A percentile compares a stretch with the other conserved stretches of the same genome.
Evolutionary conservation across 2,113 vertebrate species (phyloP).

Genomic region (Apistogramma diplotaenia): DNA sequence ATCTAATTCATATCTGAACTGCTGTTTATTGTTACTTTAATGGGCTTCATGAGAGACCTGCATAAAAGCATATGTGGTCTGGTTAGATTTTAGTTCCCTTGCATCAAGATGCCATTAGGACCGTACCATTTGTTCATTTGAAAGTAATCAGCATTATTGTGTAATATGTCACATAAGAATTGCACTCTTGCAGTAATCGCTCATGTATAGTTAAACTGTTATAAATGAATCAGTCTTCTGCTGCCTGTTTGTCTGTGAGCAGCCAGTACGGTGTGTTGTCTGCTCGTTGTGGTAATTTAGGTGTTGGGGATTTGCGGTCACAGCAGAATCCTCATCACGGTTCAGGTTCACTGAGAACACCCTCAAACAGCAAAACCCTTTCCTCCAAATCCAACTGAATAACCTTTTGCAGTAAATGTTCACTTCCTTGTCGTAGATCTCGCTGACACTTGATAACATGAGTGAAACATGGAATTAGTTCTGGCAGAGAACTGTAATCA

Average conservation of each 20-base stretch:
- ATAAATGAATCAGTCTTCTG: neutral
- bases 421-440: neutral
- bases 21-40: neutral
- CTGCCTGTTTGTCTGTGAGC: neutral
- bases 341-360: neutral
- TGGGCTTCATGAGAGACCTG: neutral
- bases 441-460: neutral
- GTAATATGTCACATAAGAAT: neutral
- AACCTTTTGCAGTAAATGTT: neutral
- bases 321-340: neutral
- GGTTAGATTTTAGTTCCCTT: neutral
- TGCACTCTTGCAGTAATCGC: too few species aligned
- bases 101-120: neutral
- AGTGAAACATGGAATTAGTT: constrained; percentile 1
- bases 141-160: neutral
- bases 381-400: neutral
- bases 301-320: neutral
- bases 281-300: neutral
- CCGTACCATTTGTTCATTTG: neutral
- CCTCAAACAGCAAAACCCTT: neutral
- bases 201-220: neutral
- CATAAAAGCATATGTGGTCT: neutral
- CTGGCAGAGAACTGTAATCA: neutral
- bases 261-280: neutral
- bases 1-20: neutral